Evolutionary conservation across 1,140 invertebrate genomes (phyloP), one percentile per base, ranked within the genome.

Genomic region (Caenorhabditis remanei): DNA sequence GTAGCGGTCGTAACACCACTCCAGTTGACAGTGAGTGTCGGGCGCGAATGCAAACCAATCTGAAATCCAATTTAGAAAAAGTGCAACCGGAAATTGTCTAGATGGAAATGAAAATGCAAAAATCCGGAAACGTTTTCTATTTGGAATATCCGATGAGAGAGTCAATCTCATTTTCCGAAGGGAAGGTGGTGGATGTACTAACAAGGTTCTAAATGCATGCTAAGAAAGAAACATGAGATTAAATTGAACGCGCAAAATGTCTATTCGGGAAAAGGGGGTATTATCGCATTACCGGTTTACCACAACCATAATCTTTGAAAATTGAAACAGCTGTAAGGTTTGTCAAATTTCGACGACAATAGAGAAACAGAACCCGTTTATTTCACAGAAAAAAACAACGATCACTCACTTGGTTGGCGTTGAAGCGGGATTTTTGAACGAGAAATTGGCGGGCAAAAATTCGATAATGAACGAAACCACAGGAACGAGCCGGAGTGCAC

Each of bases 391-490:
- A 63, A 63, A 19, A 24, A 4, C 11, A 67, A 63, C 24, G 4
- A 41, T 53, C 43, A 63, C 58, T 87, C 41, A 83, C 75, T 87
- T 83, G 6, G 75, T 83, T 16, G 86, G 75, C n/a, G 86, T 83
- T 56, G 65, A 63, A 13, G 55, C 71, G 2, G 86, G 86, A 67
- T 84, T 90, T 87, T 90, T 79, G 90, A 86, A 82, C 19, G 90
- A 88, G 56, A 90, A 87, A 50, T 87, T 79, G 87, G 91, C 88
- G 46, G 91, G 90, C 21, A 91, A 82, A 63, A 91, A 89, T 56
- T 92, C 89, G 19, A 91, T 90, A 24, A 91, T 89, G 46, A 91
- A 91, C 40, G 87, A 87, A 43, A 91, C 91, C 32, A 92, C 90
- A 53, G 91, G 88, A 84, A 92, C 90, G 41, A 91, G 87, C 41